phyloP scores from a whole-genome alignment of 2,888 invertebrate genomes.

The Villa cingulata region DNA sequence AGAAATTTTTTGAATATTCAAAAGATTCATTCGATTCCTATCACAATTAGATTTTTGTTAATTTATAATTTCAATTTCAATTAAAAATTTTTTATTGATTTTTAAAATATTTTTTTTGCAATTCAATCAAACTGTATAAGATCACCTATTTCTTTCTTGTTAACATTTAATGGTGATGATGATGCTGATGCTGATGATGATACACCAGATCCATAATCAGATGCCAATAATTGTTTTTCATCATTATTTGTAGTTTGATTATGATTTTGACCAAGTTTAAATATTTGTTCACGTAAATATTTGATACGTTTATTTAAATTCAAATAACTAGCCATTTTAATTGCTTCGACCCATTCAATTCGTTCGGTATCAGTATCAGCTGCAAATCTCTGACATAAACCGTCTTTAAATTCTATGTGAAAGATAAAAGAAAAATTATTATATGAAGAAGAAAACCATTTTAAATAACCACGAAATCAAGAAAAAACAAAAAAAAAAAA shows the following conservation, averaged over 20 bases:
- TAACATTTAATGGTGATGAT: background rate
- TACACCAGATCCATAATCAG: conserved; percentile 31
- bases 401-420: conserved; percentile 71
- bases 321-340: conserved; percentile 73
- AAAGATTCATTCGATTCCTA: too few relatives aligned
- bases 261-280: background rate
- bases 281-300: conserved; percentile 43
- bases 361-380: conserved; percentile 69
- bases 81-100: too few relatives aligned
- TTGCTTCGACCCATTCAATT: conserved; percentile 71
- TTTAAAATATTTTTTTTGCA: too few relatives aligned
- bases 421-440: conserved; percentile 4
- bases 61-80: too few relatives aligned
- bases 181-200: background rate
- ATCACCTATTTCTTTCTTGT: conserved; percentile 51
- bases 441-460: conserved; percentile 3
- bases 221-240: background rate
- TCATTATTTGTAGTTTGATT: background rate
- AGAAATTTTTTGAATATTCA: too few relatives aligned
- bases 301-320: conserved; percentile 60
- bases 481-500: too few relatives aligned
- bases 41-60: too few relatives aligned
- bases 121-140: conserved; percentile 32
- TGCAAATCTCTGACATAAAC: conserved; percentile 65
- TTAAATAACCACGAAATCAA: too few relatives aligned